A percentile compares a stretch with the other conserved stretches of the same genome.
Evolutionary conservation across 2,888 invertebrate genomes (phyloP).

Genomic region (Carcina quercana): DNA sequence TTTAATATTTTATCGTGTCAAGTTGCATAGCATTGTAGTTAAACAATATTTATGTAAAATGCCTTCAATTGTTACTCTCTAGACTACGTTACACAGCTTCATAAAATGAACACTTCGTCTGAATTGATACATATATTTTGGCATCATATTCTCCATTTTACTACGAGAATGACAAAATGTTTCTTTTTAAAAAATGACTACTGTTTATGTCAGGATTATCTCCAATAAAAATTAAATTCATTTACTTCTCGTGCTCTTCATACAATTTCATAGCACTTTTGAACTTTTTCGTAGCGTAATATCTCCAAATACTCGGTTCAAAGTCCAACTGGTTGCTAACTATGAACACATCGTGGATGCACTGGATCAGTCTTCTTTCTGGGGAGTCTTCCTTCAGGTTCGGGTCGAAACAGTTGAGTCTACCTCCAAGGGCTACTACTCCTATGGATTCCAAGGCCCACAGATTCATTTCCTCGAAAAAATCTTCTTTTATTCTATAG

Average conservation of each 20-base stretch:
- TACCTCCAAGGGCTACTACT: constrained; percentile 48
- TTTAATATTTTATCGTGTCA: too few species aligned
- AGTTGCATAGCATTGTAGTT: too few species aligned
- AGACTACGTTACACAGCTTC: too few species aligned
- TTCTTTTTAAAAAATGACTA: neutral
- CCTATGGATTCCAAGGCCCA: constrained; percentile 77
- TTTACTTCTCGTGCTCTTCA: constrained; percentile 42
- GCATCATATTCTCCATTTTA: neutral
- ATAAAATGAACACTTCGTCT: too few species aligned
- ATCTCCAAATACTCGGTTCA: constrained; percentile 42
- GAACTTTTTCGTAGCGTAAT: constrained; percentile 34
- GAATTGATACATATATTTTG: neutral
- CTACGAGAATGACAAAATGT: neutral
- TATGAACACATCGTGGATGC: constrained; percentile 38
- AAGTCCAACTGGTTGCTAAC: constrained; percentile 37
- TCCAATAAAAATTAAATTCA: constrained; percentile 2
- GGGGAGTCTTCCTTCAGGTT: constrained; percentile 44
- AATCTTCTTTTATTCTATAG: constrained; percentile 67
- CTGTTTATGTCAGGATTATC: neutral
- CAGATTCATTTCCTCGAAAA: constrained; percentile 71
- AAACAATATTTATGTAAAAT: too few species aligned
- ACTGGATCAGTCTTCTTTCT: constrained; percentile 39
- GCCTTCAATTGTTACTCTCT: too few species aligned
- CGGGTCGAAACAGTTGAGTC: constrained; percentile 45
- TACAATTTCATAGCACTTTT: constrained; percentile 45